Conservation (phyloP, 2,888 invertebrate species). For the Leistus spinibarbis region DNA sequence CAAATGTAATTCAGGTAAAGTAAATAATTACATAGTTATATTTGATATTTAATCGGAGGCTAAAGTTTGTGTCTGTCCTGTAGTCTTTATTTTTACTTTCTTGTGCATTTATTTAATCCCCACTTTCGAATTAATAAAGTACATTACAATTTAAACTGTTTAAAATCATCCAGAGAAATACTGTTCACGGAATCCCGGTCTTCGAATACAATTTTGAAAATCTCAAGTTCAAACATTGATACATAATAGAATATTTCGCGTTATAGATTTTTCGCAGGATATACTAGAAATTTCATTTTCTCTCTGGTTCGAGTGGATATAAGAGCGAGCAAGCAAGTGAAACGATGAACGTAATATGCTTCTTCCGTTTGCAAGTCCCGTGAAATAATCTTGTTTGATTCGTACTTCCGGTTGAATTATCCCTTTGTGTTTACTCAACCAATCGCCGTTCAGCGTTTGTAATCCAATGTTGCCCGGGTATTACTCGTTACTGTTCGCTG, state of each 20-base stretch:
- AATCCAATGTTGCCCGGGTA: slow-evolving; percentile 28
- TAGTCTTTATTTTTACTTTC: too few species aligned
- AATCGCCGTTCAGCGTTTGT: slow-evolving; percentile 29
- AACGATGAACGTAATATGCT: slow-evolving; percentile 14
- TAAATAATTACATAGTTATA: too few species aligned
- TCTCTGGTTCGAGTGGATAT: slow-evolving; percentile 4
- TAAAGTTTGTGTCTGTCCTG: too few species aligned
- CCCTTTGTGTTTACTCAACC: slow-evolving; percentile 34
- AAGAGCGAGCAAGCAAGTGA: slow-evolving; percentile 9
- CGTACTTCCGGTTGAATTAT: slow-evolving; percentile 37
- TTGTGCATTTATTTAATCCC: too few species aligned
- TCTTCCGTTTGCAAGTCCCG: slow-evolving; percentile 20
- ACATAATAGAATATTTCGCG: not conserved
- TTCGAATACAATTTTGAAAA: too few species aligned
- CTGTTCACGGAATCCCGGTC: too few species aligned
- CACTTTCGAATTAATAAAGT: too few species aligned
- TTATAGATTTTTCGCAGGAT: not conserved
- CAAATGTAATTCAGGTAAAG: too few species aligned
- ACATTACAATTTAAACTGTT: too few species aligned
- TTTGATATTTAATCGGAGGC: too few species aligned
- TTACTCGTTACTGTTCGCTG: slow-evolving; percentile 22
- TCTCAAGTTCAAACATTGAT: too few species aligned
- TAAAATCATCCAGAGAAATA: too few species aligned
- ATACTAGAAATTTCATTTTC: not conserved
- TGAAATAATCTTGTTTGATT: slow-evolving; percentile 38